Conservation (phyloP, 2,113 vertebrate species). For the Upupa epops region DNA sequence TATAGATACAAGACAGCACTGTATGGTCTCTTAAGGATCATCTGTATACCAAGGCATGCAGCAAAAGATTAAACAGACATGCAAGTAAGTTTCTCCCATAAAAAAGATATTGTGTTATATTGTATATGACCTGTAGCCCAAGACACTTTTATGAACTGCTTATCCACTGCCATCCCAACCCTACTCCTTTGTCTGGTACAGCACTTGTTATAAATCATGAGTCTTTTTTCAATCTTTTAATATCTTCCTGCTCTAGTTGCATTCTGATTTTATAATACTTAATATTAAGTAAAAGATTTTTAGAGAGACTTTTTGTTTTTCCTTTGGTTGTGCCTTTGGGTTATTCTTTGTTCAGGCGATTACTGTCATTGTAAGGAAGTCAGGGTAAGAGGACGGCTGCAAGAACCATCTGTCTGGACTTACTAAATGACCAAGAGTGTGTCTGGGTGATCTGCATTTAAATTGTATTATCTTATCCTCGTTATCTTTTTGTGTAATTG, state of each 20-base stretch:
- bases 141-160: constrained; percentile 61
- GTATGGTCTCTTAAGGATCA: neutral
- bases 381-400: neutral
- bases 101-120: constrained; percentile 52
- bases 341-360: neutral
- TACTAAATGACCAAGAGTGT: constrained; percentile 18
- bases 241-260: neutral
- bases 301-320: fast-evolving
- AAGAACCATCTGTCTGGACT: constrained; percentile 42
- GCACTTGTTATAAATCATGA: constrained; percentile 28
- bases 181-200: constrained; percentile 21
- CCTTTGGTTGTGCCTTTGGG: neutral
- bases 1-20: neutral
- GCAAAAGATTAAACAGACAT: constrained; percentile 55
- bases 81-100: constrained; percentile 51
- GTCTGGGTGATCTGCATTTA: constrained; percentile 59
- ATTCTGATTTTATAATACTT: neutral
- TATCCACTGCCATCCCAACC: constrained; percentile 40
- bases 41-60: constrained; percentile 42
- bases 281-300: neutral
- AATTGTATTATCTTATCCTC: constrained; percentile 56
- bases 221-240: neutral
- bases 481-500: constrained; percentile 53
- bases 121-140: constrained; percentile 55
- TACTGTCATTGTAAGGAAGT: constrained; percentile 11